Conservation (phyloP, 2,797 vertebrate species). For the Crypturellus tataupa region DNA sequence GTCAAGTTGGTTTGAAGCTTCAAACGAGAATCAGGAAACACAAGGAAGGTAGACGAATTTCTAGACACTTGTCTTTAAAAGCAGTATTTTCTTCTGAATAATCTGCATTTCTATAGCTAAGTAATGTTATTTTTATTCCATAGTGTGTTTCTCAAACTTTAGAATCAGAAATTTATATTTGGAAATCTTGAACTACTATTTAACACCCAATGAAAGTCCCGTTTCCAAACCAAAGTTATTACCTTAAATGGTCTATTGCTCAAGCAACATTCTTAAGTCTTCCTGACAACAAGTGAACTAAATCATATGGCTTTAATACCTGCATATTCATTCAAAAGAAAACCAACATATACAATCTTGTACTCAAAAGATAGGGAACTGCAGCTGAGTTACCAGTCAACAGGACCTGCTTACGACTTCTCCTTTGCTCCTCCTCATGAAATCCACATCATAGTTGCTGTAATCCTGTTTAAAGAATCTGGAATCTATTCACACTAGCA, state of each 20-base stretch:
- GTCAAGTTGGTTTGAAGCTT: neutral
- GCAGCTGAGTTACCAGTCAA: neutral
- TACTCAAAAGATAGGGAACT: neutral
- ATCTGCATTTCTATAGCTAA: neutral
- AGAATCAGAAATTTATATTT: neutral
- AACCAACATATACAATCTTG: neutral
- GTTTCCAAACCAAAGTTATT: conserved; percentile 7
- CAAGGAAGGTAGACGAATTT: neutral
- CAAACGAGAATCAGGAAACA: neutral
- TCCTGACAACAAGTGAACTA: neutral
- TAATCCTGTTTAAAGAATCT: neutral
- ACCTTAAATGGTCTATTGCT: conserved; percentile 12
- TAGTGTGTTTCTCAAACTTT: neutral
- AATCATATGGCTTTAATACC: neutral
- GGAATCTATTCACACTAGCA: neutral
- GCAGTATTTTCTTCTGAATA: neutral
- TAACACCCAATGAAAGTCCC: neutral
- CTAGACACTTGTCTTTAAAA: neutral
- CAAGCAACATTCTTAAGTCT: neutral
- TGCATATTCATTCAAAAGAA: neutral
- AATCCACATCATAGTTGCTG: neutral
- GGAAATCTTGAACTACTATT: neutral
- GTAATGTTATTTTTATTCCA: neutral
- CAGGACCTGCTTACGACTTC: neutral
- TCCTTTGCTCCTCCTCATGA: neutral